These are phyloP conservation scores for Falcaria lacertinaria DNA, from an alignment of 2,888 invertebrate species.

Conservation along the genomic window DNA sequence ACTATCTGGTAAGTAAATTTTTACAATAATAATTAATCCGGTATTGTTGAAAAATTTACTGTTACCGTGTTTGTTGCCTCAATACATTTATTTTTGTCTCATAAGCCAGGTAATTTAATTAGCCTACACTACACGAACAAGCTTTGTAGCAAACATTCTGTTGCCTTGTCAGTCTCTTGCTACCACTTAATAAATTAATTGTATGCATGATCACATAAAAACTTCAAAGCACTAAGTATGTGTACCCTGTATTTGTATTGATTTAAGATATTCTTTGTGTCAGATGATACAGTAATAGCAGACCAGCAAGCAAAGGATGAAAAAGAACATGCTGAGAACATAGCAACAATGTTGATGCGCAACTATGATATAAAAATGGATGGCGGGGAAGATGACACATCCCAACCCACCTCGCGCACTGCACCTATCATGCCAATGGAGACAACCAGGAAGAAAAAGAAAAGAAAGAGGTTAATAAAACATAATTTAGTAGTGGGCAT, in stretches of 20 bases:
- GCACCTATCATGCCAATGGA: conserved; percentile 59
- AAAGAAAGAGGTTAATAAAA: conserved; percentile 53
- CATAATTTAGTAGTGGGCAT: neutral
- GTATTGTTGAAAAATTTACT: too few relatives aligned
- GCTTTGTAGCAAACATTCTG: too few relatives aligned
- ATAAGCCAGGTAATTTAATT: too few relatives aligned
- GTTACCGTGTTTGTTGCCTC: too few relatives aligned
- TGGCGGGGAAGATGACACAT: conserved; percentile 66
- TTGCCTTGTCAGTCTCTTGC: too few relatives aligned
- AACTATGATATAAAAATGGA: conserved; percentile 59
- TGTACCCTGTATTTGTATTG: too few relatives aligned
- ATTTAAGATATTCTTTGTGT: too few relatives aligned
- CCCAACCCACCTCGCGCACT: conserved; percentile 64
- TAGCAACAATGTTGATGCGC: conserved; percentile 52
- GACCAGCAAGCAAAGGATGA: conserved; percentile 57
- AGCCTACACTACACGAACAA: too few relatives aligned
- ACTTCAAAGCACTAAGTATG: too few relatives aligned
- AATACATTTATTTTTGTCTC: too few relatives aligned
- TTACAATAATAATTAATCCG: neutral
- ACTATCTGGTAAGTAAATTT: conserved; percentile 30
- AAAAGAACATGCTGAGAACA: conserved; percentile 52
- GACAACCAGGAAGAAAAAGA: conserved; percentile 62
- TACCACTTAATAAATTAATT: too few relatives aligned
- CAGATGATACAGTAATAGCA: conserved; percentile 41
- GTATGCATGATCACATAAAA: too few relatives aligned